Evolutionary conservation across 2,888 invertebrate genomes (phyloP), one percentile per base, ranked within the genome.

Genomic region (Cataglyphis cursor): DNA sequence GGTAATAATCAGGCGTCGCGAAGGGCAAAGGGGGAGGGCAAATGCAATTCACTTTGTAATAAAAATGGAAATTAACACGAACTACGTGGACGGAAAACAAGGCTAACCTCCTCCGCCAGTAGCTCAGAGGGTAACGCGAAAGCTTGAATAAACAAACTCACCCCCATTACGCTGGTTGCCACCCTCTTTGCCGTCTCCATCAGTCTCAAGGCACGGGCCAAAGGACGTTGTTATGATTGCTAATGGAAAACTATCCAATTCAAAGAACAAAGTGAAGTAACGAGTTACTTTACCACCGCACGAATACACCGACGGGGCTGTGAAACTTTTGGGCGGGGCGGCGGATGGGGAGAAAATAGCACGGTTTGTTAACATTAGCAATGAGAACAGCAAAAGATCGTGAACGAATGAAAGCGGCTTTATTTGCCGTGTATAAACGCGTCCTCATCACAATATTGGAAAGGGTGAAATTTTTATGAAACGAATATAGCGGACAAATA

Each of bases 211-310:
- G 89, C 87, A 89, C 84, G 88, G 89, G 88, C 91, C 91, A 92
- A 92, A 94, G 92, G 92, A 91, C 92, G 91, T 92, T 94, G 94
- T 94, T 94, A 94, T 94, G 93, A 94, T 93, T 94, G 93, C 94
- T 94, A 93, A 94, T 94, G 94, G 93, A 93, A 94, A 94, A 94
- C 93, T 93, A 94, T 93, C 93, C 93, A 93, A 94, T 93, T 94
- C 94, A 93, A 94, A 93, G 93, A 93, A 94, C 94, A 94, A 93
- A 94, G 93, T 91, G 90, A 91, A 93, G 93, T 93, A 94, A 94
- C 93, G 92, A 93, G 93, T 93, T 92, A 91, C 92, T 91, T 91
- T 86, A 83, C 82, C 85, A 75, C 80, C 84, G 85, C 82, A 87
- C 88, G 90, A 88, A 87, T 88, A 85, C 84, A 86, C 83, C 70